Base-by-base conservation (phyloP, 2,113 vertebrate genomes). In the Rhynchopsitta pachyrhyncha region DNA sequence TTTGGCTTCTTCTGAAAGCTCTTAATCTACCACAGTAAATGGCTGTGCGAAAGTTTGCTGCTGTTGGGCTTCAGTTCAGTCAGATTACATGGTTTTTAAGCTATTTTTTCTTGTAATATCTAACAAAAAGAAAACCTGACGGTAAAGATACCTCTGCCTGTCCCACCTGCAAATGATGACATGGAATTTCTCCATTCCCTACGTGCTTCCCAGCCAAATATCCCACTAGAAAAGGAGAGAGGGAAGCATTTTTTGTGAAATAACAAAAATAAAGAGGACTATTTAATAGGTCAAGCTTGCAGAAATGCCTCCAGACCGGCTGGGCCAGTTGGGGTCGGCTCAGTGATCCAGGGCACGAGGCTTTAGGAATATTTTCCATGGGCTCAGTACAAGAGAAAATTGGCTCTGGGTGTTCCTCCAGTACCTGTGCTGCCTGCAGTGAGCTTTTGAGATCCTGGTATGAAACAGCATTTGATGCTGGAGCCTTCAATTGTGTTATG, bases 361-460 rank as follows among this genome's bases (percentile, higher is more conserved):
- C 87, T 94, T 97, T 94, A 97, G 90, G 93, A 95, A 92, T 92
- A 95, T 97, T 98, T 98, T 98, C 97, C 97, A 97, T 96, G 93
- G 96, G 93, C 90, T 95, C 69, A 97, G 62, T 60, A 91, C 92
- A 96, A 97, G 91, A 97, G 93, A 92, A 96, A 97, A 95, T 88
- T 96, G 90, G 91, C 93, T 97, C 97, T 97, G 97, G 81, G 70
- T 79, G 70, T 83, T 95, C 70, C 90, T 97, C 90, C 89, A 90
- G 82, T 96, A 97, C 97, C 97, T 98, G 95, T 88, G 82, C 92
- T 95, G 95, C 92, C 96, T 96, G 79, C 77, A 96, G 95, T 77
- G 91, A 77, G 50, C 96, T 97, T 96, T 96, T 97, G 52, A 94
- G 93, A 93, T 95, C 92, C 84, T 96, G 93, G 97, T 96, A 93